Conservation (phyloP, 2,797 vertebrate species). For the Potorous gilbertii region DNA sequence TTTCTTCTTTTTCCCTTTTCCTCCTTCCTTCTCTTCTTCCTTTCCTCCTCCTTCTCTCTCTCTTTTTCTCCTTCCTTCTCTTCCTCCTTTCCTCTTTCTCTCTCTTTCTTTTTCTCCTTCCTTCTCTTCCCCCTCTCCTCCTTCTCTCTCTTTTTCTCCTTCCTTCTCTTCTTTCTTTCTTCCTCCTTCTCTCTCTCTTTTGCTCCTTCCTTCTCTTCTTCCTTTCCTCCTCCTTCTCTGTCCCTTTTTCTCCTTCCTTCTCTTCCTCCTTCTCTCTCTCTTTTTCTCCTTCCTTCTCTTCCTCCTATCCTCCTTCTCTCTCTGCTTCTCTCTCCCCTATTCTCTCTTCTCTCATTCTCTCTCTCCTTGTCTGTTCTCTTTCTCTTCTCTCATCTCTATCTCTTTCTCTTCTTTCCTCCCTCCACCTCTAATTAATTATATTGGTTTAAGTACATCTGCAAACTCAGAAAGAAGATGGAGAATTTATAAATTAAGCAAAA, state of each 20-base stretch:
- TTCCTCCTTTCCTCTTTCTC: fast-evolving
- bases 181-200: no score
- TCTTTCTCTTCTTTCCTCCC: not conserved
- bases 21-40: no score
- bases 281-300: no score
- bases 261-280: no score
- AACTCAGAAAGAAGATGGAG: not conserved
- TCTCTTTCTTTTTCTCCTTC: not conserved
- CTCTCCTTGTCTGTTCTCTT: not conserved
- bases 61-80: not conserved
- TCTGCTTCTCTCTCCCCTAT: not conserved
- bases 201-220: no score
- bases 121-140: not conserved
- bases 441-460: not conserved
- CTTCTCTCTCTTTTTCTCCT: not conserved
- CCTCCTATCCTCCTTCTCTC: not conserved
- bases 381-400: not conserved
- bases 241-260: fast-evolving
- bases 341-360: not conserved
- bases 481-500: not conserved
- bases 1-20: no score
- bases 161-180: not conserved
- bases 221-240: no score
- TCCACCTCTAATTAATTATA: not conserved
- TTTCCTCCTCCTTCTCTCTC: not conserved